Evolutionary conservation across 2,888 invertebrate species (phyloP), one percentile per base, ranked within the genome.

Genomic region (Pollenia labialis): DNA sequence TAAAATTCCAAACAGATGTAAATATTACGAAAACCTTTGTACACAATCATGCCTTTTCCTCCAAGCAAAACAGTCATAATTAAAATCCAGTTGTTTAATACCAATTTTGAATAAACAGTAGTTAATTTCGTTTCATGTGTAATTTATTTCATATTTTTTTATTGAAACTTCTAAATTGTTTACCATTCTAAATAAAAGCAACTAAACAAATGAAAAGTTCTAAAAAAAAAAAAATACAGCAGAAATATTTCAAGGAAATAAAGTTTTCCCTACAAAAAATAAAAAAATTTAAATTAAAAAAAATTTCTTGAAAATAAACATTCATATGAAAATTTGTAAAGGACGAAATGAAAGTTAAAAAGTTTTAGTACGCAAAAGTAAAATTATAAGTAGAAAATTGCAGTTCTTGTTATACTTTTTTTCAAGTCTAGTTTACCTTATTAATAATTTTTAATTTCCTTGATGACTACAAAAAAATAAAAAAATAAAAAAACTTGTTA

Each of bases 391-490:
- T 50, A 60, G 40, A 74, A 74, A 77, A 77, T 66, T 66, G 44
- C 72, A 32, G 54, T 64, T 16, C 48, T 62, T 18, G 44, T 54
- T 14, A 23, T 32, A 32, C 32, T 32, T 69, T 66, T 14, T 69
- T 75, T 66, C 32, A 48, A 62, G 75, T 84, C 77, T 74, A 87
- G 85, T 85, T 77, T 75, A 84, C 87, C 90, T 92, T 91, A 92
- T 91, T 91, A 91, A 92, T 91, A 92, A 91, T 91, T 91, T 91
- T 92, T 90, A 92, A 91, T 91, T 91, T 92, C 91, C 92, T 91
- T 90, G 90, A 92, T 92, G 92, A 91, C 91, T 90, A 88, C 89
- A 89, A 32, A 32, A 32, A 32, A 32, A 32, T n/a, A 23, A 23
- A 23, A 23, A 23, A 23, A 23, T 23, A 23, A 23, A 23, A 23